These are phyloP conservation scores for Enoplosus armatus DNA, from an alignment of 2,797 vertebrate genomes.

Conservation along the genomic window DNA sequence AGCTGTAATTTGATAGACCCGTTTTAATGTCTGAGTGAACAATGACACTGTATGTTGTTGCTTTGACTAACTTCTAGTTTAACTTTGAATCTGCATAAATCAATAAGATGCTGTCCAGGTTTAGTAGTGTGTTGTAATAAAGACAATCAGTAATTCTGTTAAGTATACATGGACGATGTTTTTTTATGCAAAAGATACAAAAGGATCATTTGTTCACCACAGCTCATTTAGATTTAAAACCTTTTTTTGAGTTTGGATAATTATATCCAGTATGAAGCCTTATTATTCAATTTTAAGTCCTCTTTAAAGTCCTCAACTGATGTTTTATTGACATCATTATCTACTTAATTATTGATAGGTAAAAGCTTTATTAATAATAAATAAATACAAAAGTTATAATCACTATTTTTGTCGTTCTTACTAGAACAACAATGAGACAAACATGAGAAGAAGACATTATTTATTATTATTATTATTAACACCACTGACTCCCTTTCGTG, in stretches of 20 bases:
- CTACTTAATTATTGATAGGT: not conserved
- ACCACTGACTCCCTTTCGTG: constrained; percentile 14
- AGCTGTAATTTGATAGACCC: constrained; percentile 50
- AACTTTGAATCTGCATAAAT: constrained; percentile 39
- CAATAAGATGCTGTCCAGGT: constrained; percentile 12
- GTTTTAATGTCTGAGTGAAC: constrained; percentile 37
- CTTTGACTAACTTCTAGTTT: constrained; percentile 36
- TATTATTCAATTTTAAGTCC: not conserved
- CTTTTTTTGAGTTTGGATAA: not conserved
- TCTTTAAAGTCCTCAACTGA: not conserved
- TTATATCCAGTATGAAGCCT: not conserved
- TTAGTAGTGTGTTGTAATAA: not conserved
- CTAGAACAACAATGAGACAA: not conserved
- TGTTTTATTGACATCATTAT: not conserved
- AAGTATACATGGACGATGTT: not conserved
- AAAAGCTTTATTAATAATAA: not conserved
- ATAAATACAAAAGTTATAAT: not conserved
- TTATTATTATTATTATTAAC: too few species aligned
- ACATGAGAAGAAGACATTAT: not conserved
- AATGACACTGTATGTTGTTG: constrained; percentile 17
- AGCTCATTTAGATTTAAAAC: not conserved
- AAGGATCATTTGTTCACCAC: not conserved
- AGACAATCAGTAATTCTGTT: not conserved
- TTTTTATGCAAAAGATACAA: constrained; percentile 1
- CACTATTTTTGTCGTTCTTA: not conserved